Evolutionary conservation across 2,797 vertebrate species (phyloP).

Genomic region (Brachyalestes nurse): DNA sequence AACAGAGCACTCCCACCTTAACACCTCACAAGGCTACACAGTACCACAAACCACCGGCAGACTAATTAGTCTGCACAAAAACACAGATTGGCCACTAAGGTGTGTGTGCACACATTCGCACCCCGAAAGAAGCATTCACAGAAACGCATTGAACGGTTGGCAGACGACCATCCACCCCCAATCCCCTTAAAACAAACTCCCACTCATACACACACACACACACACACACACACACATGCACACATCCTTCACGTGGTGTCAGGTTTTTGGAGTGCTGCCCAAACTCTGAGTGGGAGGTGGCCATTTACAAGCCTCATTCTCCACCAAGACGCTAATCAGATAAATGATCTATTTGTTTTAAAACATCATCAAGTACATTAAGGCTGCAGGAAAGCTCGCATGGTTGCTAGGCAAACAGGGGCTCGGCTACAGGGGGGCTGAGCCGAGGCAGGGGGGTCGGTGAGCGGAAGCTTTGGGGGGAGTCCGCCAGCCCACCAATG

Average conservation of each 20-base stretch:
- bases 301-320: constrained; percentile 81
- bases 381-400: constrained; percentile 79
- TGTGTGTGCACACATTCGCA: constrained; percentile 23
- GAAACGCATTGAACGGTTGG: constrained; percentile 47
- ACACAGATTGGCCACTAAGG: not conserved
- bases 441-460: not conserved
- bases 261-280: constrained; percentile 79
- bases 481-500: constrained; percentile 44
- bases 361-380: constrained; percentile 88
- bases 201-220: constrained; percentile 62
- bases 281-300: constrained; percentile 80
- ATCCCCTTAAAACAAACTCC: constrained; percentile 13
- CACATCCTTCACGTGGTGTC: constrained; percentile 67
- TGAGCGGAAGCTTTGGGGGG: not conserved
- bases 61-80: constrained; percentile 26
- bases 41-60: not conserved
- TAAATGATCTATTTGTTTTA: constrained; percentile 93
- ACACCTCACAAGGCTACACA: constrained; percentile 25
- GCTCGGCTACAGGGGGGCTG: constrained; percentile 64
- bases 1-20: constrained; percentile 23
- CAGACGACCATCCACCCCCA: constrained; percentile 56
- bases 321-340: constrained; percentile 89
- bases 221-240: constrained; percentile 58
- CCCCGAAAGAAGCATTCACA: constrained; percentile 27
- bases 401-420: constrained; percentile 78